Evolutionary conservation across 2,113 vertebrate genomes (phyloP).

Genomic region (Poeciliopsis occidentalis): DNA sequence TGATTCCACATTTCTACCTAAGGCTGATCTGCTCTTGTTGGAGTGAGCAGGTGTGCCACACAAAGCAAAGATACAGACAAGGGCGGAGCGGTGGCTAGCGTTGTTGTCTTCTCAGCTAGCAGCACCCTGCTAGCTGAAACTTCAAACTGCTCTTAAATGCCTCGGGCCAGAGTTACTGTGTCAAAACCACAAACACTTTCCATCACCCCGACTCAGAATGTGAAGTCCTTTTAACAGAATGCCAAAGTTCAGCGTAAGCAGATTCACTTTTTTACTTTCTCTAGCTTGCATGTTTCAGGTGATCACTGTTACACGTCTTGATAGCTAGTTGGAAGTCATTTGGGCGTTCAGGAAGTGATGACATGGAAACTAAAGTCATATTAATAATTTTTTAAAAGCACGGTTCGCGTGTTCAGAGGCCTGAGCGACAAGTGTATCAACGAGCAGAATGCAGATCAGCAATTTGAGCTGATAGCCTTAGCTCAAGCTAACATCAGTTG

Average conservation of each 20-base stretch:
- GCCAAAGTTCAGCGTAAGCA: no score
- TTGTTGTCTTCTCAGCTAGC: neutral
- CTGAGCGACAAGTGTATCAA: neutral
- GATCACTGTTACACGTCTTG: neutral
- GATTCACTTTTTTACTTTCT: no score
- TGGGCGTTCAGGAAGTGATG: neutral
- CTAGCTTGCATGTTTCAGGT: neutral
- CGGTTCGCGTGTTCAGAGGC: neutral
- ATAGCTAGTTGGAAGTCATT: neutral
- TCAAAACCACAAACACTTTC: neutral
- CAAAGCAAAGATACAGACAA: neutral
- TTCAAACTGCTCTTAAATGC: no score
- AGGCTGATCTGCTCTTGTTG: neutral
- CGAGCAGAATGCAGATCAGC: neutral
- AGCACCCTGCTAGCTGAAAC: no score
- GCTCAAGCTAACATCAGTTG: no score
- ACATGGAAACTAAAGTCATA: neutral
- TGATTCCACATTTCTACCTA: neutral
- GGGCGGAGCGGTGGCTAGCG: neutral
- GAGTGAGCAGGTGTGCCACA: neutral
- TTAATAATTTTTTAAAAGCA: neutral
- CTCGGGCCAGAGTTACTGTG: neutral
- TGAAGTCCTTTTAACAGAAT: neutral
- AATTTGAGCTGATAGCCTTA: neutral
- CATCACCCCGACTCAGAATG: neutral